phyloP scores from a whole-genome alignment of 1,140 invertebrate genomes.

The Microvelia longipes region DNA sequence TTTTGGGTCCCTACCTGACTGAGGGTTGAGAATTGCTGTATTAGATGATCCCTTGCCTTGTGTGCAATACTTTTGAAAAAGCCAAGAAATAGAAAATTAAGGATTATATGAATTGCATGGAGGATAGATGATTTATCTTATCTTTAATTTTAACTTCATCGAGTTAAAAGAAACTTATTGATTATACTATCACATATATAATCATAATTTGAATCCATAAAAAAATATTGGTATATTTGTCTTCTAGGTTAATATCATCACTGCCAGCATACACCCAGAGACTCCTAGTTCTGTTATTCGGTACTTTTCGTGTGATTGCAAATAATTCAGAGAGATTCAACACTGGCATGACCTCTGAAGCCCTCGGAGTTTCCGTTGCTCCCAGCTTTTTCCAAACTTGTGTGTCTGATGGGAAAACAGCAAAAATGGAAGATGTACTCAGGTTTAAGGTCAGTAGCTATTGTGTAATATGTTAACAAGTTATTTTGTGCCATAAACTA shows the following conservation, averaged over 20 bases:
- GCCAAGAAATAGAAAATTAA: no score
- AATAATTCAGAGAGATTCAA: constrained; percentile 75
- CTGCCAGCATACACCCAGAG: constrained; percentile 81
- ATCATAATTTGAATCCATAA: no score
- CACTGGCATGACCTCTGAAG: constrained; percentile 92
- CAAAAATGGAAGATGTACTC: constrained; percentile 86
- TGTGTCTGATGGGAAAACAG: constrained; percentile 81
- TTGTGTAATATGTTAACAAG: constrained; percentile 7
- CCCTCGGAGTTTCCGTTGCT: constrained; percentile 84
- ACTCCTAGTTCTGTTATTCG: constrained; percentile 84
- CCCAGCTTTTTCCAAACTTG: constrained; percentile 97
- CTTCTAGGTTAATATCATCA: constrained; percentile 67
- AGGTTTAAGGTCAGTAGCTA: constrained; percentile 74
- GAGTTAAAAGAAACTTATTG: no score
- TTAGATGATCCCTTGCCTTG: no score
- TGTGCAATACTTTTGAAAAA: no score
- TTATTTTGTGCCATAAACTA: constrained; percentile 4
- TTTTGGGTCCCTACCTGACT: no score
- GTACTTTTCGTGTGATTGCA: constrained; percentile 91
- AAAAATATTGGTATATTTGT: no score
- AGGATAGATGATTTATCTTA: no score
- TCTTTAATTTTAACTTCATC: no score
- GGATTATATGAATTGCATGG: no score
- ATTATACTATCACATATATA: background rate
- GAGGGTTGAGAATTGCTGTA: no score